Evolutionary conservation across 2,797 vertebrate genomes (phyloP), one percentile per base, ranked within the genome.

Genomic region (Netta rufina): DNA sequence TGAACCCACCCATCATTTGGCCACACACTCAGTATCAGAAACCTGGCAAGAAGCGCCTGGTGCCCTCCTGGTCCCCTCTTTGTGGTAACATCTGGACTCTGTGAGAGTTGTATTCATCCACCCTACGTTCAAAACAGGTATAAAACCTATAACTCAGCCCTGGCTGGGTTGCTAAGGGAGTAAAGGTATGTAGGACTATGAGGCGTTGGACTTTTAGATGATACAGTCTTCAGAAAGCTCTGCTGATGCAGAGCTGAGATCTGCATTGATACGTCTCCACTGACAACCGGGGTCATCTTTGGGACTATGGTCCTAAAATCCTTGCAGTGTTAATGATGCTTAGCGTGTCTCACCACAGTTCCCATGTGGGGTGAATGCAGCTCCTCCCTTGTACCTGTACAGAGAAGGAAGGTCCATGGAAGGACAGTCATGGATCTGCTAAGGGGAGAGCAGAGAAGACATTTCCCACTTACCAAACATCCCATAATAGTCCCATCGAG

Each of bases 241-340:
- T 82, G 16, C 13, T 7, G 18, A 28, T n/a, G 16, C 33, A 54
- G 58, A 78, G 18, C 33, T 54, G 54, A 33, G 39, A 69, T 2
- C 30, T 72, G n/a, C 25, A 18, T 11, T 75, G 32, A 11, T 33
- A 64, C 4, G 15, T 67, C 54, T 77, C 54, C 57, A n/a, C 1
- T 24, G 51, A 39, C 33, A 67, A 43, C 0, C 0, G 2, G 19
- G 5, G 3, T 64, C 36, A 60, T 53, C 36, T 38, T 72, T 32
- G 51, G 62, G 5, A 19, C 14, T 67, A 6, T 33, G 22, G 39
- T 43, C 33, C 58, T 61, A 72, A 66, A 81, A n/a, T 76, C 14
- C 22, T 71, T 76, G 18, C 18, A 5, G 4, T 30, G 2, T 20
- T 82, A 51, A 43, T 30, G 39, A 60, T 17, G 32, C 7, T 54